Base-by-base conservation (phyloP, 2,888 invertebrate genomes). In the Molorchus minor region DNA sequence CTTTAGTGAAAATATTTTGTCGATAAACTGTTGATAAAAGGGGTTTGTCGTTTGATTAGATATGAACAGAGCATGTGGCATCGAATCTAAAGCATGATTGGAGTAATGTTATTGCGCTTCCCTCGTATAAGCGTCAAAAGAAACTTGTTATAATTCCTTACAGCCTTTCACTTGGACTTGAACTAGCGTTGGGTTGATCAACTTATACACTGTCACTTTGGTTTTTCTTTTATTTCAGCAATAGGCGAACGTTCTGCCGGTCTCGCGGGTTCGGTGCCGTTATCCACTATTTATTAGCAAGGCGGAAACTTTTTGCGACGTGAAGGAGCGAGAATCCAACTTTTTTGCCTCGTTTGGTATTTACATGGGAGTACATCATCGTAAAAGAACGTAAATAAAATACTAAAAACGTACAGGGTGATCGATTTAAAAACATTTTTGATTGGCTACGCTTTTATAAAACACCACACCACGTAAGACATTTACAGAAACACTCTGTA, bases 181-280 rank as follows among this genome's bases (percentile, higher is more conserved):
- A 41, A 17, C 47, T 41, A 40, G 47, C 56, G 33, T 17, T 25
- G 38, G 10, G 20, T 21, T 33, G 56, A 49, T 56, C 56, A 43
- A 41, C 56, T 49, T 56, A 56, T 43, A 19, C 49, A 13, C 49
- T 41, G 56, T 56, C 56, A 56, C 45, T 38, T 33, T n/a, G n/a
- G 56, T 56, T 49, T 46, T 56, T 56, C 56, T 56, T 41, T 56
- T 56, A 43, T 43, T 47, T 30, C 21, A 21, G 25, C 19, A 30
- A 56, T 44, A 29, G 25, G 43, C 44, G 13, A 51, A 30, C 25
- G 44, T 20, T 36, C 41, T 2, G 33, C 35, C 19, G 21, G 15
- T 52, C 41, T 41, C 41, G 29, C 21, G 12, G 7, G 35, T 2
- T 10, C 25, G 7, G 12, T 35, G 12, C 54, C 54, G 54, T 54